phyloP scores from a whole-genome alignment of 2,113 vertebrate species.

The Xyrauchen texanus region DNA sequence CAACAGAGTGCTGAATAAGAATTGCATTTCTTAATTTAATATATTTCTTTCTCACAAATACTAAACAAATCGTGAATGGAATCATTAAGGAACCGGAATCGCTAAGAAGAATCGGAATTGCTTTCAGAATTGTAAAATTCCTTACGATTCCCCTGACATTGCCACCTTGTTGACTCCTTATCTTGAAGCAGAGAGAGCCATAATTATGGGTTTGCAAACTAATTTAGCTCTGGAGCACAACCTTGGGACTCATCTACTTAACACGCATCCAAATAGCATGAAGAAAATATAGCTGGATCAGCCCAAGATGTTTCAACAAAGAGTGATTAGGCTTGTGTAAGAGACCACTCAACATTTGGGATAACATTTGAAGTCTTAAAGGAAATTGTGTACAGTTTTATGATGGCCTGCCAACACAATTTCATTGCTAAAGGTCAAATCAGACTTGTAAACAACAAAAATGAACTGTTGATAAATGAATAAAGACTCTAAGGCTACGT shows the following conservation, averaged over 20 bases:
- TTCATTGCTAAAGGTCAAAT: background rate
- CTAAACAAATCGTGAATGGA: too few relatives aligned
- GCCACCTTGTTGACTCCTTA: background rate
- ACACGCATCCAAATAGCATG: background rate
- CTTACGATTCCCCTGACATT: background rate
- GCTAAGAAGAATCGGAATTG: too few relatives aligned
- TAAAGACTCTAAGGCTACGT: too few relatives aligned
- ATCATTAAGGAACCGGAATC: too few relatives aligned
- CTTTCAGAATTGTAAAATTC: too few relatives aligned
- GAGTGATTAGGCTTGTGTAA: background rate
- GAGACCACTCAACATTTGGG: too few relatives aligned
- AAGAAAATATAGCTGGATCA: conserved; percentile 4
- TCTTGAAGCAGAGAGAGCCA: background rate
- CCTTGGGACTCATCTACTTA: background rate
- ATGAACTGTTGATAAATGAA: background rate
- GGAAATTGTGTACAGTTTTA: too few relatives aligned
- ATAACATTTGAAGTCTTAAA: too few relatives aligned
- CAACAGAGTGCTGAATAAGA: too few relatives aligned
- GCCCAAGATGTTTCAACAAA: conserved; percentile 3
- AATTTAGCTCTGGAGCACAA: conserved; percentile 1
- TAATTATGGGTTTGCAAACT: conserved; percentile 11
- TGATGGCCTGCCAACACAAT: too few relatives aligned
- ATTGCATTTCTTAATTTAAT: too few relatives aligned
- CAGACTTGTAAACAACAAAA: background rate
- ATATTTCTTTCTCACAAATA: too few relatives aligned